Base-by-base conservation (phyloP, 2,113 vertebrate genomes). In the Harpagus bidentatus region DNA sequence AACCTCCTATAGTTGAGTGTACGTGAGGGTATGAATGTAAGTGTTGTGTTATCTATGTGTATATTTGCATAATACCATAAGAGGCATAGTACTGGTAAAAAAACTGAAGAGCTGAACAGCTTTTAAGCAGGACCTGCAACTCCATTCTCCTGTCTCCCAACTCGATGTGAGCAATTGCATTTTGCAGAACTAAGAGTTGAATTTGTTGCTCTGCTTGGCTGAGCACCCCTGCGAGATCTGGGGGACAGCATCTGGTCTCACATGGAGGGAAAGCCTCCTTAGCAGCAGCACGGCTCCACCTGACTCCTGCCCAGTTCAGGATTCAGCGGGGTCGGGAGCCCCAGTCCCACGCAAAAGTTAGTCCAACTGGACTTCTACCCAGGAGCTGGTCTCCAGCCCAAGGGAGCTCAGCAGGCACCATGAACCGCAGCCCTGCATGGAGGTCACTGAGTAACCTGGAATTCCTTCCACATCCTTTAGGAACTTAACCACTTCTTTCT, bases 301-400 rank as follows among this genome's bases (percentile, higher is more conserved):
- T n/a, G 40, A 45, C 23, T 72, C 12, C 45, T 83, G 13, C 16
- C 34, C 53, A 86, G 26, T 23, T 81, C 62, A 58, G 53, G 21
- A 56, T 73, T 56, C 48, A 52, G 20, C 2, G 1, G 12, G 5
- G 2, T 32, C 0, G 0, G 26, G 34, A 86, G 15, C 14, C 34
- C 15, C 15, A 31, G 11, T 53, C 32, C 69, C 70, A 34, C 2
- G 3, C 22, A 36, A 59, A 43, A 0, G 1, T 79, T 34, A 36
- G 7, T 53, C 21, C 48, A 65, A 0, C 20, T 43, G 29, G 42
- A 18, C 10, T 61, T n/a, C 17, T n/a, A 31, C 17, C 26, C 63
- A 66, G 62, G 53, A 77, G 43, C 20, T 56, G 28, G 42, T 73
- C 28, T 61, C 5, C 55, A 76, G 63, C 23, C 48, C 32, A 25